Conservation (phyloP, 2,113 vertebrate species). For the Bettongia penicillata region DNA sequence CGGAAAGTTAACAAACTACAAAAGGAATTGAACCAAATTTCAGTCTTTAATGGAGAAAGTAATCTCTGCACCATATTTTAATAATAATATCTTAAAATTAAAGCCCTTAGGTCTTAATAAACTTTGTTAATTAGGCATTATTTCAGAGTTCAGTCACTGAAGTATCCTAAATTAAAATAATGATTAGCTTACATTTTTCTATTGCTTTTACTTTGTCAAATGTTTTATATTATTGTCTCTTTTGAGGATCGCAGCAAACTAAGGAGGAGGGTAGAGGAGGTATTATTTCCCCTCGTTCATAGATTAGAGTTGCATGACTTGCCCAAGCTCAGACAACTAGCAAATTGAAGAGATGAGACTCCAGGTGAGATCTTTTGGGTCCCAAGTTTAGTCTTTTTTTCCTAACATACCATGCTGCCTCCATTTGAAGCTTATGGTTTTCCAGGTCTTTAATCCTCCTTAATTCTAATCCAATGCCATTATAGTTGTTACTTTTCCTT, state of each 20-base stretch:
- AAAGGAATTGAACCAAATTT: conserved; percentile 10
- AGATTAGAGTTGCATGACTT: background rate
- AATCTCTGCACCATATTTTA: background rate
- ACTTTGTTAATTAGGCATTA: background rate
- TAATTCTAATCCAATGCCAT: background rate
- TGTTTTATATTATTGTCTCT: conserved; percentile 6
- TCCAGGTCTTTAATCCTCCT: background rate
- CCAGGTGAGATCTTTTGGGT: background rate
- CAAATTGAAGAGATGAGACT: background rate
- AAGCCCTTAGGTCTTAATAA: background rate
- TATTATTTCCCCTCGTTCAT: background rate
- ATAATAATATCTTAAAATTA: conserved; percentile 12
- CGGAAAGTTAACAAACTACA: background rate
- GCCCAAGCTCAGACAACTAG: background rate
- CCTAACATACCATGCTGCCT: background rate
- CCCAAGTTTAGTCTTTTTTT: background rate
- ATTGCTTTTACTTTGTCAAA: background rate
- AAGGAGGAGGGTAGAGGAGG: background rate
- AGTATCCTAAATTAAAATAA: background rate
- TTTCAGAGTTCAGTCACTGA: background rate
- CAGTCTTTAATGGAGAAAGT: background rate
- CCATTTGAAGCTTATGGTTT: background rate
- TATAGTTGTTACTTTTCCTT: background rate
- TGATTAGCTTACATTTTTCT: background rate
- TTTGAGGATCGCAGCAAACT: background rate